Evolutionary conservation across 2,113 vertebrate species (phyloP), one percentile per base, ranked within the genome.

Genomic region (Cavia porcellus): DNA sequence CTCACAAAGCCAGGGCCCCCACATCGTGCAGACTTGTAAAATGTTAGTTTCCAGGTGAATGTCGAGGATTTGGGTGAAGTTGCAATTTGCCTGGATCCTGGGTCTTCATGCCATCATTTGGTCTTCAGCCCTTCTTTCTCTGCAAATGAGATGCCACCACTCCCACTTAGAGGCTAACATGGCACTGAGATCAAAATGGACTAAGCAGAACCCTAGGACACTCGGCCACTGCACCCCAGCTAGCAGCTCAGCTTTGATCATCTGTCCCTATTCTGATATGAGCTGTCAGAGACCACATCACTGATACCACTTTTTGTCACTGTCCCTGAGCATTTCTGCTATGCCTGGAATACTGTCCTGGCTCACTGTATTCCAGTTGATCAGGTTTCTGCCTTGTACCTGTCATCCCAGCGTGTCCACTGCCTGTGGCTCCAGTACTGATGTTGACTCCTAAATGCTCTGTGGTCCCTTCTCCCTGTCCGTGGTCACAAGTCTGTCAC

Each of bases 191-290:
- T 20, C 38, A 25, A 32, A 74, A 19, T 8, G 4, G 55, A 47
- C 28, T 6, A 11, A 17, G 19, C 7, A 3, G 7, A 19, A 7
- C 62, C 35, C 55, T 28, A 1, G 14, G 9, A 77, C 19, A 35
- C 20, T 1, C 3, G 4, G 0, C 19, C 4, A 19, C 38, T 0
- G 15, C 14, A 5, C 12, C 0, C 32, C 17, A 9, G 1, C 2
- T 1, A 19, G 47, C n/a, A 19, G 28, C 45, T 55, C 52, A 45
- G 64, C 35, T 45, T 8, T 10, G 30, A 61, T 57, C 7, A 3
- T 12, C 9, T 12, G 9, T 22, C 25, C 52, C 0, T 0, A 1
- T 72, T 68, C 66, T 11, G 30, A 61, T 42, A 10, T 2, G 10
- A 20, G 32, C 19, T 30, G 32, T 42, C 1, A 14, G 45, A 24